phyloP scores from a whole-genome alignment of 2,888 invertebrate species.

The Patella ulyssiponensis region DNA sequence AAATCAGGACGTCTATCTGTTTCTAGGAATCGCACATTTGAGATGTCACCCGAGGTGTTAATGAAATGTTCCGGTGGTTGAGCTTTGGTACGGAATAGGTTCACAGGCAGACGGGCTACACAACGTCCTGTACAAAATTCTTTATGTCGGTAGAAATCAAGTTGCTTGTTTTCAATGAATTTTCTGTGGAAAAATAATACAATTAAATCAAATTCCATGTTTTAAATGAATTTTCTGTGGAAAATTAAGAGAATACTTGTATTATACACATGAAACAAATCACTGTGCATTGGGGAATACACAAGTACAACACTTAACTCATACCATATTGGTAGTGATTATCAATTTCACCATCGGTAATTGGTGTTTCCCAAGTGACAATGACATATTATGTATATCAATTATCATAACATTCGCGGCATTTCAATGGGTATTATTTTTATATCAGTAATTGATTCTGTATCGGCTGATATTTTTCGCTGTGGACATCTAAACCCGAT shows the following conservation, averaged over 20 bases:
- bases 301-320: too few species aligned
- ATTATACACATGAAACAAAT: neutral
- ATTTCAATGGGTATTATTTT: too few species aligned
- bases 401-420: too few species aligned
- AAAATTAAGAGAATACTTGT: too few species aligned
- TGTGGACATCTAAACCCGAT: too few species aligned
- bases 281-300: neutral
- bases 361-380: too few species aligned
- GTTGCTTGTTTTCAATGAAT: constrained; percentile 70
- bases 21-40: neutral
- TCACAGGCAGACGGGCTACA: constrained; percentile 64
- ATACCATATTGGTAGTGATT: neutral
- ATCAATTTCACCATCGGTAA: neutral
- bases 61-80: neutral
- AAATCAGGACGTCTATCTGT: neutral
- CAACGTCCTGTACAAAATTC: constrained; percentile 72
- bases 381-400: too few species aligned
- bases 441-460: too few species aligned
- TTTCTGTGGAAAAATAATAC: constrained; percentile 54
- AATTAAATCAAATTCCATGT: neutral
- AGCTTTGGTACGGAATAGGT: neutral
- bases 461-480: too few species aligned
- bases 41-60: neutral
- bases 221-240: neutral
- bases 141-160: constrained; percentile 72